A percentile compares a stretch with the other conserved stretches of the same genome.
phyloP scores from a whole-genome alignment of 2,113 vertebrate genomes.

The Hylia prasina region DNA sequence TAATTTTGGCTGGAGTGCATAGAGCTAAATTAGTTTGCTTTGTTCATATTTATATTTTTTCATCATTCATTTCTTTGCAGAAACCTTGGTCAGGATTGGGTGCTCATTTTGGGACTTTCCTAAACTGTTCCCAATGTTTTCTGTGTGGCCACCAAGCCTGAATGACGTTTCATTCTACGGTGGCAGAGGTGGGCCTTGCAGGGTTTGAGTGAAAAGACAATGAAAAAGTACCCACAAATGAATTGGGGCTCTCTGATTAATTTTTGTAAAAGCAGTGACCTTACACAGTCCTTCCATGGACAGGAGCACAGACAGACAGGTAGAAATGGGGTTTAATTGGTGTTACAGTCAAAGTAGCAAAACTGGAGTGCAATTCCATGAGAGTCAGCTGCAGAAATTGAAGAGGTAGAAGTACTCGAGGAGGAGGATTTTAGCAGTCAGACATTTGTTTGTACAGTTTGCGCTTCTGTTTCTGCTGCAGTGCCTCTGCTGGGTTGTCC shows the following conservation, averaged over 20 bases:
- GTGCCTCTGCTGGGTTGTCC: neutral
- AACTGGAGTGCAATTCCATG: neutral
- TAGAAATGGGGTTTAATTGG: neutral
- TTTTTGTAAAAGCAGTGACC: neutral
- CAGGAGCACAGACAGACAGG: neutral
- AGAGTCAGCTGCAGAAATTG: neutral
- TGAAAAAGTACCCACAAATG: neutral
- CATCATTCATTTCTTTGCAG: neutral
- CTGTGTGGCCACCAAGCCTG: neutral
- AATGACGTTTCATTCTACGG: neutral
- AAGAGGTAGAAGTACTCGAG: neutral
- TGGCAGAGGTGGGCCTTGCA: neutral
- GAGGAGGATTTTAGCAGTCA: neutral
- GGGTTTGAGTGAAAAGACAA: neutral
- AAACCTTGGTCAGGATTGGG: neutral
- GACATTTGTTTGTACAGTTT: accelerated
- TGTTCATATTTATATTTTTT: neutral
- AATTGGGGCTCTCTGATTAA: neutral
- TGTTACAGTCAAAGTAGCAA: neutral
- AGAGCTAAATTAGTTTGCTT: neutral
- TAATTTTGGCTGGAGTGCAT: neutral
- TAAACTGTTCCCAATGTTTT: neutral
- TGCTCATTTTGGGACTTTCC: neutral
- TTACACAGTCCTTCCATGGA: neutral
- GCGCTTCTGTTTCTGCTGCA: neutral